Evolutionary conservation across 2,797 vertebrate genomes (phyloP).

Genomic region (Antennarius maculatus): DNA sequence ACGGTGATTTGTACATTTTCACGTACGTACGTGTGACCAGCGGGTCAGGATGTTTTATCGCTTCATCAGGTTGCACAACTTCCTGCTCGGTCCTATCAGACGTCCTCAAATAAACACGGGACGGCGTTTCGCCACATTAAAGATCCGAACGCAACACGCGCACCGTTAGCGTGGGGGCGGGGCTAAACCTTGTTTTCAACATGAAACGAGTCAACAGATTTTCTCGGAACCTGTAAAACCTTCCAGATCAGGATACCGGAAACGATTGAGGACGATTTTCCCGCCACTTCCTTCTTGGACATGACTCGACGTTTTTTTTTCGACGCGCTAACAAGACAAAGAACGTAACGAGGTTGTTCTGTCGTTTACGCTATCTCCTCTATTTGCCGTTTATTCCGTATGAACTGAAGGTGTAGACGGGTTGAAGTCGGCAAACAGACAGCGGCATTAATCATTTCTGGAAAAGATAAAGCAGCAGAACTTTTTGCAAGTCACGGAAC

Average conservation of each 20-base stretch:
- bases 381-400: slow-evolving; percentile 6
- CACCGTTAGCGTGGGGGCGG: too few relatives aligned
- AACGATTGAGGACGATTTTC: too few relatives aligned
- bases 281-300: too few relatives aligned
- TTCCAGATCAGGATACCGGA: too few relatives aligned
- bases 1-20: too few relatives aligned
- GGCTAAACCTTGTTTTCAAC: too few relatives aligned
- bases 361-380: too few relatives aligned
- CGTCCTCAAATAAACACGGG: neutral
- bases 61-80: neutral
- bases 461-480: slow-evolving; percentile 17
- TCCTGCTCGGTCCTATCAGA: slow-evolving; percentile 12
- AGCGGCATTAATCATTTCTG: slow-evolving; percentile 16
- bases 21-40: neutral
- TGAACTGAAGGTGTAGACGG: slow-evolving; percentile 29
- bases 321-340: too few relatives aligned
- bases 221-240: too few relatives aligned
- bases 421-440: slow-evolving; percentile 29
- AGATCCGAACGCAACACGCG: neutral
- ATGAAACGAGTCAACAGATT: too few relatives aligned
- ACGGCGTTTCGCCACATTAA: slow-evolving; percentile 3
- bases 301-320: too few relatives aligned
- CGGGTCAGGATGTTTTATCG: neutral
- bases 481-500: neutral
- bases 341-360: too few relatives aligned